phyloP scores from a whole-genome alignment of 2,888 invertebrate genomes.

The Pterostichus niger region DNA sequence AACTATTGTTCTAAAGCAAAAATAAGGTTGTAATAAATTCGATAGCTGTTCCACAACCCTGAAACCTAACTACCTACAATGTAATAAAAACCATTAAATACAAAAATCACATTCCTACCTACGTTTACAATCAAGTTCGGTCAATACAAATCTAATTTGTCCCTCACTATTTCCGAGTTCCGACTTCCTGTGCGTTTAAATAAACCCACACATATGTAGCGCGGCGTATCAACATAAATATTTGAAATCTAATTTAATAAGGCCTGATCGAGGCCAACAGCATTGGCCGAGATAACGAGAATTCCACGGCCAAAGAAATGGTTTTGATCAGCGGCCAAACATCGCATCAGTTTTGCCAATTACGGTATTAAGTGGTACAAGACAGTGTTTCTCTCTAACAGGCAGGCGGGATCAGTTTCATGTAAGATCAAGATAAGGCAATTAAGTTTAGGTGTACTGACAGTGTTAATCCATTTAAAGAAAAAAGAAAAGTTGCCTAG shows the following conservation, averaged over 20 bases:
- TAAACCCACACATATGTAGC: slow-evolving; percentile 6
- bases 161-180: neutral
- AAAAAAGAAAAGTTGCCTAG: neutral
- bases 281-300: slow-evolving; percentile 65
- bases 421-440: slow-evolving; percentile 24
- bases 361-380: slow-evolving; percentile 63
- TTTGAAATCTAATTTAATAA: slow-evolving; percentile 62
- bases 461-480: slow-evolving; percentile 10
- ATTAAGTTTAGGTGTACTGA: slow-evolving; percentile 13
- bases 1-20: no score
- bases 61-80: neutral
- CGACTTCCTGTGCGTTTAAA: slow-evolving; percentile 13
- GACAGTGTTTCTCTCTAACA: neutral
- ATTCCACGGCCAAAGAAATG: slow-evolving; percentile 66
- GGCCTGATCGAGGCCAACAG: slow-evolving; percentile 57
- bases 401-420: slow-evolving; percentile 11
- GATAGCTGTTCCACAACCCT: neutral
- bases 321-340: slow-evolving; percentile 58
- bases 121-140: neutral
- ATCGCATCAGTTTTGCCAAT: slow-evolving; percentile 61
- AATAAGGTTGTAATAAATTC: no score
- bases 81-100: neutral
- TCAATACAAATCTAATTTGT: slow-evolving; percentile 19
- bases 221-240: slow-evolving; percentile 28
- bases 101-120: neutral